A percentile compares a stretch with the other conserved stretches of the same genome.
phyloP scores from a whole-genome alignment of 1,140 invertebrate genomes.

The Sitodiplosis mosellana region DNA sequence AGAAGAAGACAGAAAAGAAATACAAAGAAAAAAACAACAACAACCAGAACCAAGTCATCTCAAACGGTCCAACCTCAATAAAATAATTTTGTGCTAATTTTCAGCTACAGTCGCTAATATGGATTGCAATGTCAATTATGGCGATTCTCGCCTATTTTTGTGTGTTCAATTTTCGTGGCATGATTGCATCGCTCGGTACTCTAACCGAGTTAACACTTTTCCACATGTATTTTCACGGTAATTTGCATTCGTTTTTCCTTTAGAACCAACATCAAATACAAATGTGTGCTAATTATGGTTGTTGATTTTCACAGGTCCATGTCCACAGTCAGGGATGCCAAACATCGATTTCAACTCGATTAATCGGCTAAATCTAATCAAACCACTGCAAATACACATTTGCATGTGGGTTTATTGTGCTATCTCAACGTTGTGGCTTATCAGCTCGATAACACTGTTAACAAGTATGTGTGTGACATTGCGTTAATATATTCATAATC shows the following conservation, averaged over 20 bases:
- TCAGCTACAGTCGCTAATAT: conserved; percentile 1
- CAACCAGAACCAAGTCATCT: background rate
- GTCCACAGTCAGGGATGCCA: background rate
- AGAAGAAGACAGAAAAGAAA: background rate
- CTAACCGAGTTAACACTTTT: conserved; percentile 1
- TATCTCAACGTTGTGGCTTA: conserved; percentile 4
- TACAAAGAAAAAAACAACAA: background rate
- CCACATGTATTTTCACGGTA: conserved; percentile 2
- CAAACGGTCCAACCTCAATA: background rate
- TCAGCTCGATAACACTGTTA: conserved; percentile 4
- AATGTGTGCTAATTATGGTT: background rate
- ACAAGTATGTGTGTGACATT: conserved; percentile 2
- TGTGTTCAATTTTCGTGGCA: background rate
- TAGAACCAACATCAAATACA: background rate
- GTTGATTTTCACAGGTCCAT: background rate
- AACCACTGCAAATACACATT: conserved; percentile 1
- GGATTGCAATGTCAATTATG: conserved; percentile 1
- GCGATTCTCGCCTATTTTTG: conserved; percentile 2
- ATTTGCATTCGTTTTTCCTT: background rate
- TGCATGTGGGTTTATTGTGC: conserved; percentile 7
- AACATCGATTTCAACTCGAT: conserved; percentile 1
- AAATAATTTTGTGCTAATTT: background rate
- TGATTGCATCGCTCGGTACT: background rate
- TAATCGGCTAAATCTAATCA: background rate
- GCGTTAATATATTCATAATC: background rate